A percentile compares a stretch with the other conserved stretches of the same genome.
Conservation (phyloP, 2,113 vertebrate species). For the Tetrax tetrax region DNA sequence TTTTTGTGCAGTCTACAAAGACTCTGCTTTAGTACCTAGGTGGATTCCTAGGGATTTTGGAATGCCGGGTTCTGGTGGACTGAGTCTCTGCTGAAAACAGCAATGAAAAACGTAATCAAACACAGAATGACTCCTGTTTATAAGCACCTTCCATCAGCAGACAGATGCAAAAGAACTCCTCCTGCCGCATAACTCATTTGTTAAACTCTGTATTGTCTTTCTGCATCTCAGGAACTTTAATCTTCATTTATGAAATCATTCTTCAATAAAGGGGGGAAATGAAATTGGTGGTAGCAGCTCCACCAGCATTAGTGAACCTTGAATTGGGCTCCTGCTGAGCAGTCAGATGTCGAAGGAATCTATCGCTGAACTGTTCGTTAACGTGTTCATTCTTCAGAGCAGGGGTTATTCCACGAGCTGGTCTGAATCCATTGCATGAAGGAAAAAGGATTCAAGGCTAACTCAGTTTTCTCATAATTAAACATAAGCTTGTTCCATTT, state of each 20-base stretch:
- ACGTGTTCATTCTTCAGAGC: not conserved
- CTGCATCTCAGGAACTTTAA: not conserved
- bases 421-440: not conserved
- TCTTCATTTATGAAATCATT: not conserved
- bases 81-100: not conserved
- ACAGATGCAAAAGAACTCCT: not conserved
- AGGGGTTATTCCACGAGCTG: not conserved
- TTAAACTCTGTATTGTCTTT: not conserved
- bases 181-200: not conserved
- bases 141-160: not conserved
- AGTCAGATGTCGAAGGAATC: slow-evolving; percentile 18
- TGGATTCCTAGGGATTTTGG: not conserved
- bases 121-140: not conserved
- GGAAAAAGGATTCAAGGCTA: not conserved
- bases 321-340: slow-evolving; percentile 1
- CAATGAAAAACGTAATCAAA: not conserved
- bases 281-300: not conserved
- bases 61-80: not conserved
- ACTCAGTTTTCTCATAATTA: not conserved
- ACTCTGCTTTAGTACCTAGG: not conserved
- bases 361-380: not conserved
- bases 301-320: not conserved
- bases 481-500: not conserved
- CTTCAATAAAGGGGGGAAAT: not conserved
- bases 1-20: not conserved